Evolutionary conservation across 1,140 invertebrate species (phyloP), one percentile per base, ranked within the genome.

Genomic region (Sweltsa coloradensis): DNA sequence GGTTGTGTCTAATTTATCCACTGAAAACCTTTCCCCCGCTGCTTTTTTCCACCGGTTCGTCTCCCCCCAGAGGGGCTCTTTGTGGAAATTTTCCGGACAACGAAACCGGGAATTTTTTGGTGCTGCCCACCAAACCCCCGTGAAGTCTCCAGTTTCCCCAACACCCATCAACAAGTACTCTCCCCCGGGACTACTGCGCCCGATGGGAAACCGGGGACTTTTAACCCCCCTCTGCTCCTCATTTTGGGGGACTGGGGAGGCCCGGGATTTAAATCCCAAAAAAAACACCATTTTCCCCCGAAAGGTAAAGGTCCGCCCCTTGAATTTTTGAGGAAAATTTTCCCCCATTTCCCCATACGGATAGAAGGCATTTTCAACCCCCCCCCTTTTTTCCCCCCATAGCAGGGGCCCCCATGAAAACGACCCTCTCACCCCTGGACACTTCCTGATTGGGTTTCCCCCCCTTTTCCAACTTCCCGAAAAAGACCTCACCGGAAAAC

Each of bases 221-320:
- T 46, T 64, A 57, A 27, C 61, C 64, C 6, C 61, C 64, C 9
- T 23, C 43, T 29, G 57, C 56, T 31, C 60, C 63, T n/a, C 60
- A 65, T 45, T 57, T 59, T 29, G 65, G 66, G 26, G 65, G 66
- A 14, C 22, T 62, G 41, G 63, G 59, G 68, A 54, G 69, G 51
- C 51, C 53, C 47, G 54, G 50, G 23, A 58, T 59, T 18, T 56
- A 53, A 45, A 51, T 41, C 0, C 37, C 45, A 59, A 58, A 50
- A n/a, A n/a, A n/a, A n/a, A n/a, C n/a, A n/a, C n/a, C 23, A 49
- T 21, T 50, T 55, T 56, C 3, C 40, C 4, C 39, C 34, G 19
- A 21, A 39, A 5, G 31, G 52, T 14, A 40, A 47, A 24, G 16
- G 52, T n/a, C 34, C 22, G 2, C n/a, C 48, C 14, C 22, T 42